Percentiles rank a stretch among this genome's conserved stretches.
Evolutionary conservation across 2,888 invertebrate species (phyloP).

Genomic region (Brachynemurus nebulosus): DNA sequence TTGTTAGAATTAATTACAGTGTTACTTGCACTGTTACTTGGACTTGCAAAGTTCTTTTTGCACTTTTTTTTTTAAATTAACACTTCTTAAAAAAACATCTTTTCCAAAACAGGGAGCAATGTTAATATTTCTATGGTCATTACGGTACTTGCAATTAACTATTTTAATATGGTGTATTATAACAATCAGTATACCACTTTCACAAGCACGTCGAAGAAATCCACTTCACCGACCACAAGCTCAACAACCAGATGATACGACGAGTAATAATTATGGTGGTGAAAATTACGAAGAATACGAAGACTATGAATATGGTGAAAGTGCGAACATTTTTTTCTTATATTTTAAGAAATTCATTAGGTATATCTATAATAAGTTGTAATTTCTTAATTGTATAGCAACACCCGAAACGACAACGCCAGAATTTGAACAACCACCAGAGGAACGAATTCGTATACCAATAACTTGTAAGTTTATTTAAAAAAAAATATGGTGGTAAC

Average conservation of each 20-base stretch:
- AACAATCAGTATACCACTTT: too few species aligned
- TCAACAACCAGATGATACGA: constrained; percentile 1
- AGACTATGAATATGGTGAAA: not conserved
- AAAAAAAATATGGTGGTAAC: not conserved
- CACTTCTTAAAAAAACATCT: too few species aligned
- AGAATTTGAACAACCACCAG: constrained; percentile 9
- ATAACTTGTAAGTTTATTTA: not conserved
- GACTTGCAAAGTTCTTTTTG: too few species aligned
- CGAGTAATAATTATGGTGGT: not conserved
- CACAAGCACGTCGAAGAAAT: constrained; percentile 13
- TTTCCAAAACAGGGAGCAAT: too few species aligned
- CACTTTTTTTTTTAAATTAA: too few species aligned
- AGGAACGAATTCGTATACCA: not conserved
- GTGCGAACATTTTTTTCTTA: not conserved
- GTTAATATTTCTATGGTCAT: too few species aligned
- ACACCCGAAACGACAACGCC: not conserved
- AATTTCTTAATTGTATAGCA: too few species aligned
- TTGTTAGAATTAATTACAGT: too few species aligned
- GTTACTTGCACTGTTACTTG: too few species aligned
- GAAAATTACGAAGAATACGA: not conserved
- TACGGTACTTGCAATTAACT: too few species aligned
- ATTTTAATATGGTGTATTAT: too few species aligned
- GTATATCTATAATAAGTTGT: not conserved
- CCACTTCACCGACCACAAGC: constrained; percentile 2
- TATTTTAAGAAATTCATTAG: not conserved